Evolutionary conservation across 2,797 vertebrate genomes (phyloP).

Genomic region (Acridotheres tristis): DNA sequence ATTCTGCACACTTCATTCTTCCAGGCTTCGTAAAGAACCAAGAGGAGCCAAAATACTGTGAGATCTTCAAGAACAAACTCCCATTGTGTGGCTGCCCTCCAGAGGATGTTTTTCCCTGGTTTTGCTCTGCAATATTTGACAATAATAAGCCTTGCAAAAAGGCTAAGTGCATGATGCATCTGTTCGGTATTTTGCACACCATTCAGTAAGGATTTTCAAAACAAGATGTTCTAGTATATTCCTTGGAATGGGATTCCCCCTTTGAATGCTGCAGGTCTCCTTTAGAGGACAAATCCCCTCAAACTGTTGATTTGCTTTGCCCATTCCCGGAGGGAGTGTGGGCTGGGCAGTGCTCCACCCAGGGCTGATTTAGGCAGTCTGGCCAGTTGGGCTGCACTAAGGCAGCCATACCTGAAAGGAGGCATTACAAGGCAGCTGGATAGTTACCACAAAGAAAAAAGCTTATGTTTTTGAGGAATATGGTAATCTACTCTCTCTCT

Average conservation of each 20-base stretch:
- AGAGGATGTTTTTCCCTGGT: background rate
- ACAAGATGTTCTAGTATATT: background rate
- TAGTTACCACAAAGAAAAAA: background rate
- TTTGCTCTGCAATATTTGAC: background rate
- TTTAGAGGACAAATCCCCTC: background rate
- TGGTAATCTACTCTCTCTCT: background rate
- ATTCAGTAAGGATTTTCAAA: background rate
- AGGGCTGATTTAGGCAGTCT: background rate
- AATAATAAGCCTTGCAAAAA: background rate
- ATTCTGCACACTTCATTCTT: background rate
- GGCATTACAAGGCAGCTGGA: background rate
- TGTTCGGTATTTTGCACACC: background rate
- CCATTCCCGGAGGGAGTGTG: fast-evolving
- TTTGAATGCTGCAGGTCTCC: background rate
- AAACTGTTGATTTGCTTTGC: background rate
- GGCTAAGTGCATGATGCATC: background rate
- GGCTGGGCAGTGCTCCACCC: fast-evolving
- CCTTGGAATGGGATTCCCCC: background rate
- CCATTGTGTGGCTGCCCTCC: background rate
- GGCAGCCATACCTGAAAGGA: background rate
- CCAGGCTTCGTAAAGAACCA: background rate
- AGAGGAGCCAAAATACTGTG: background rate
- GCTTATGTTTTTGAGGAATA: background rate
- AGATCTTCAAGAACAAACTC: background rate
- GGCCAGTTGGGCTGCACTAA: background rate